Conservation (phyloP, 2,113 vertebrate genomes). For the Sylvietta virens region DNA sequence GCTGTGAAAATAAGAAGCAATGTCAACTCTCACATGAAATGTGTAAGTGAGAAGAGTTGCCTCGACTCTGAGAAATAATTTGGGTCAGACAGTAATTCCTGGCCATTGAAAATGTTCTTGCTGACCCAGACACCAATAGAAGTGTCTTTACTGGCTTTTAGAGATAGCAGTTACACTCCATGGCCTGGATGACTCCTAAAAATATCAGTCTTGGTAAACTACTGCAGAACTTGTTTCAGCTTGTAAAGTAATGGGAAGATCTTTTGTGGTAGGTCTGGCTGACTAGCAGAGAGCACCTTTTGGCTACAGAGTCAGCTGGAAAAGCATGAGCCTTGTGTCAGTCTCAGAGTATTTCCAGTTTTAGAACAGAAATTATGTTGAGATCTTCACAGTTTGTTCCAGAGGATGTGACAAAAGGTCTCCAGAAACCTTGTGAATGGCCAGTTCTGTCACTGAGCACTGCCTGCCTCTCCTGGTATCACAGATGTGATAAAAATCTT, state of each 20-base stretch:
- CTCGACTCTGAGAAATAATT: neutral
- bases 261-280: neutral
- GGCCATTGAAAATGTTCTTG: neutral
- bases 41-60: neutral
- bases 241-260: neutral
- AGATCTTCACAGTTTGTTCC: neutral
- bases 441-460: neutral
- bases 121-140: neutral
- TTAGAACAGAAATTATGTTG: neutral
- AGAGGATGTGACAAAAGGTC: slow-evolving; percentile 33
- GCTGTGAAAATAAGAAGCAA: neutral
- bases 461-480: neutral
- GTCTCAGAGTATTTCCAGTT: neutral
- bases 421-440: slow-evolving; percentile 44
- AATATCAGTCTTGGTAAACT: neutral
- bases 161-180: neutral
- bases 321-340: neutral
- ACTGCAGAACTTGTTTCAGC: neutral
- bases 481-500: slow-evolving; percentile 41
- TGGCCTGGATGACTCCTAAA: neutral
- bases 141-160: neutral
- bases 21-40: neutral
- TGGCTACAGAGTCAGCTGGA: neutral
- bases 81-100: neutral
- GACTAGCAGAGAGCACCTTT: neutral